Evolutionary conservation across 2,113 vertebrate species (phyloP).

Genomic region (Upupa epops): DNA sequence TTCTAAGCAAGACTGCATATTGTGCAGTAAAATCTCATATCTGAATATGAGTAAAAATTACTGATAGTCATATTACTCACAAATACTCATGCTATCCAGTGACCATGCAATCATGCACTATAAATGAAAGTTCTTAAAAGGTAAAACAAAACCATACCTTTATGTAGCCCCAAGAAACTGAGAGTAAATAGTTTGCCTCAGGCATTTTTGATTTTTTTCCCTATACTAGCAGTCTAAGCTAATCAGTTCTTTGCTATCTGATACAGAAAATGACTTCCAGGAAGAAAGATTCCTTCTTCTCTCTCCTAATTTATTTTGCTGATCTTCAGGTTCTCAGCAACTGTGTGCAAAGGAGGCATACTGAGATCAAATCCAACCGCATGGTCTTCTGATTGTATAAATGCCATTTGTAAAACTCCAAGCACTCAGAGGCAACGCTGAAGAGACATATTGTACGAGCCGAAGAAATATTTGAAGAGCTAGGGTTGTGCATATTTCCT

Average conservation of each 20-base stretch:
- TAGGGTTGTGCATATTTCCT: slow-evolving; percentile 79
- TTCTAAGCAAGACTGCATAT: not conserved
- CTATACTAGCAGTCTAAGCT: slow-evolving; percentile 30
- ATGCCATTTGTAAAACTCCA: slow-evolving; percentile 78
- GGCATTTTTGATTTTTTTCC: slow-evolving; percentile 83
- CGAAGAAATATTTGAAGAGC: slow-evolving; percentile 72
- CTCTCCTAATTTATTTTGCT: slow-evolving; percentile 33
- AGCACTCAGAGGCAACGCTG: slow-evolving; percentile 57
- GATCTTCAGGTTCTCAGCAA: slow-evolving; percentile 58
- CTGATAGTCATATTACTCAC: not conserved
- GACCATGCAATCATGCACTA: slow-evolving; percentile 34
- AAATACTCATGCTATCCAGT: not conserved
- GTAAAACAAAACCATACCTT: slow-evolving; percentile 87
- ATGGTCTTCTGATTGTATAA: slow-evolving; percentile 61
- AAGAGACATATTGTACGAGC: slow-evolving; percentile 61
- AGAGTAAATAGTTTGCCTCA: slow-evolving; percentile 95
- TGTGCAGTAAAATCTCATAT: not conserved
- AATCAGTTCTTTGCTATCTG: slow-evolving; percentile 52
- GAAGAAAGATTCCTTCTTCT: not conserved
- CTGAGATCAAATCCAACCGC: slow-evolving; percentile 63
- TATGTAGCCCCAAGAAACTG: slow-evolving; percentile 98
- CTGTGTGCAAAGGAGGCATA: slow-evolving; percentile 63
- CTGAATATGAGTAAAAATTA: not conserved
- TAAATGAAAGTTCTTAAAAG: slow-evolving; percentile 41
- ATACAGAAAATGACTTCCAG: slow-evolving; percentile 28